Base-by-base conservation (phyloP, 2,113 vertebrate genomes). In the Ranitomeya variabilis region DNA sequence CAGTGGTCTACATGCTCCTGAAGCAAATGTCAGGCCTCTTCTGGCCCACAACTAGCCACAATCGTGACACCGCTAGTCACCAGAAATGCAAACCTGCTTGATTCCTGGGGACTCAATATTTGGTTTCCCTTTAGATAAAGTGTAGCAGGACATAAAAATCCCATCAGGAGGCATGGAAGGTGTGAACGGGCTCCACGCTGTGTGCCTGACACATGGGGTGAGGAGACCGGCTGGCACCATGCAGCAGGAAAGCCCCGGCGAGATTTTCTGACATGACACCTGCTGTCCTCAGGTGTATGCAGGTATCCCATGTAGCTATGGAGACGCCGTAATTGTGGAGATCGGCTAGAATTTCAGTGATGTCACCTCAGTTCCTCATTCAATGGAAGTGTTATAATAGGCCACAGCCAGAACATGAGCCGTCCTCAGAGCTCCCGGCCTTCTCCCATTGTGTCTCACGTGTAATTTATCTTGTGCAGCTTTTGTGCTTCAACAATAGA, bases 311-410 rank as follows among this genome's bases (percentile, higher is more conserved):
- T 19, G 84, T 93, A 90, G 83, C 90, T 91, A 91, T 92, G 92
- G 93, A 93, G 92, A 93, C 81, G 87, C 71, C 91, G 86, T 90
- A 78, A 88, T 92, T 90, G 82, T 91, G 14, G 88, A 54, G 78
- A 77, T 88, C 86, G 90, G 87, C 91, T 91, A 89, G 71, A 91
- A 62, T 91, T 90, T 89, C 5, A 90, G 45, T 93, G 92, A 92
- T 67, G 83, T 94, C 91, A 91, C 52, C 59, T 90, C 74, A 16
- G 1, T 18, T 73, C 90, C 90, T 86, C 26, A 83, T 55, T 93
- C 92, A 94, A 92, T 80, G 90, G 91, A 78, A 83, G 7, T 0
- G 87, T 91, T 93, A 91, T 94, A 80, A 82, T 6, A 90, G 83
- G 18, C 0, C 1, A 0, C 57, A 10, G 52, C 2, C 26, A 79